Conservation (phyloP, 2,113 vertebrate genomes). For the Manacus vitellinus region DNA sequence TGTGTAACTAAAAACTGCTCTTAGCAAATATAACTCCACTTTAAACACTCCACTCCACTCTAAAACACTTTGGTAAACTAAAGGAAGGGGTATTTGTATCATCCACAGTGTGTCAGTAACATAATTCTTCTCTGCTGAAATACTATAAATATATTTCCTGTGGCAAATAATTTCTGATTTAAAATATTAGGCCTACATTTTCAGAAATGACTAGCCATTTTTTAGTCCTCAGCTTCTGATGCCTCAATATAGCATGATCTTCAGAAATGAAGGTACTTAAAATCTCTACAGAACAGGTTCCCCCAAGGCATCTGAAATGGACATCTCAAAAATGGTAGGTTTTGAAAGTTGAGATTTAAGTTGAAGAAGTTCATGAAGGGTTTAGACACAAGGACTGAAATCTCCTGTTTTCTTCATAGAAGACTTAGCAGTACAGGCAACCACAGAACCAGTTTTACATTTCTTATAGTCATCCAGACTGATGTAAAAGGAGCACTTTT, state of each 20-base stretch:
- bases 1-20: neutral
- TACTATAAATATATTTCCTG: neutral
- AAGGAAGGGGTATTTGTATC: neutral
- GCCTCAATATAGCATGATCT: neutral
- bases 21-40: neutral
- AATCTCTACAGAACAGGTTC: neutral
- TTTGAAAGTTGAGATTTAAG: neutral
- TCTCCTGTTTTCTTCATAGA: neutral
- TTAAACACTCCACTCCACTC: neutral
- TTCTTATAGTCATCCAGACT: neutral
- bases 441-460: neutral
- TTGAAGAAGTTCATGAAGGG: neutral
- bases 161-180: neutral
- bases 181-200: neutral
- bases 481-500: neutral
- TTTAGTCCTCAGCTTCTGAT: neutral
- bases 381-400: neutral
- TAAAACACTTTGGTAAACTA: neutral
- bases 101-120: neutral
- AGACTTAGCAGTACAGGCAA: neutral
- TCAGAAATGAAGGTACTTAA: neutral
- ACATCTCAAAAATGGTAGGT: neutral
- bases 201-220: neutral
- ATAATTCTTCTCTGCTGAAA: neutral
- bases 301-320: neutral